Conservation (phyloP, 2,888 invertebrate species). For the Andrena camellia region DNA sequence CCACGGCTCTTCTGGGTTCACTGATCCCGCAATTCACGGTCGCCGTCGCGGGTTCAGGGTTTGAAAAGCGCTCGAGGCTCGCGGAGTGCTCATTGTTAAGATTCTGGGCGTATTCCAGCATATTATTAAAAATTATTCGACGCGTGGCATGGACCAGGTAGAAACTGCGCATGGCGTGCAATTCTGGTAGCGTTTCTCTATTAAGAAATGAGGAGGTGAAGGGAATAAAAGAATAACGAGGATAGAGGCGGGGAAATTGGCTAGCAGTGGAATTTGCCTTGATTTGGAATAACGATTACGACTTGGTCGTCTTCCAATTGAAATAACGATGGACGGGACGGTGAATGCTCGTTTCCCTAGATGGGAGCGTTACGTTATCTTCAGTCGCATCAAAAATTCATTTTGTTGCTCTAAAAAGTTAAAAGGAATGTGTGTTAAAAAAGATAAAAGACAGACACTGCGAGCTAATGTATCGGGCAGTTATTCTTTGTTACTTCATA, state of each 20-base stretch:
- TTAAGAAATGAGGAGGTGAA: background rate
- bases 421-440: background rate
- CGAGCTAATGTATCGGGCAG: too few species aligned
- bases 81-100: background rate
- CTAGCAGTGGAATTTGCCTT: background rate
- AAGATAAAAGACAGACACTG: background rate
- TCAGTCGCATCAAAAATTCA: background rate
- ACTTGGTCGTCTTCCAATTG: slow-evolving; percentile 11
- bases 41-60: background rate
- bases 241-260: slow-evolving; percentile 8
- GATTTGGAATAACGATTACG: slow-evolving; percentile 12
- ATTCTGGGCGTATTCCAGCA: background rate
- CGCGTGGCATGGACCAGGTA: too few species aligned
- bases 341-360: slow-evolving; percentile 14
- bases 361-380: slow-evolving; percentile 28
- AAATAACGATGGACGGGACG: background rate
- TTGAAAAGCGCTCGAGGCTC: background rate
- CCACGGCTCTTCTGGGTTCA: slow-evolving; percentile 32
- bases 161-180: too few species aligned
- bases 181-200: background rate
- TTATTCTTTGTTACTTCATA: too few species aligned
- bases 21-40: background rate
- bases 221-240: background rate
- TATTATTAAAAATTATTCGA: background rate
- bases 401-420: background rate